Evolutionary conservation across 2,797 vertebrate species (phyloP), one percentile per base, ranked within the genome.

Genomic region (Channallabes apus): DNA sequence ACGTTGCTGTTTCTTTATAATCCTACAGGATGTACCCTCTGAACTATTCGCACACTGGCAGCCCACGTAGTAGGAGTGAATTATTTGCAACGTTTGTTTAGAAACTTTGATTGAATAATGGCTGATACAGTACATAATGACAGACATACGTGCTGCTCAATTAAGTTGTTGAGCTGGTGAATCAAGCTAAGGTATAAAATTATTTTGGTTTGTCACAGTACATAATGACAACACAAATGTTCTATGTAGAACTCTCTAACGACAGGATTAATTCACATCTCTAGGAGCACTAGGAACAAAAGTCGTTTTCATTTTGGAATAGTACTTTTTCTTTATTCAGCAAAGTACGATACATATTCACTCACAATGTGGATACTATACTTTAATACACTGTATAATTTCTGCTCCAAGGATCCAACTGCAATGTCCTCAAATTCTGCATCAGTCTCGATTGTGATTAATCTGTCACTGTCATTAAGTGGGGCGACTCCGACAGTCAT

Each of bases 391-490:
- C 61, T 65, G 61, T 61, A 38, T 56, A 61, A 22, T 82, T 75
- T 82, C 80, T n/a, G 58, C 54, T 35, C 79, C 56, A 72, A 78
- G 65, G 29, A 41, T 69, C 56, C 71, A 83, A 69, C 72, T 46
- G 83, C 88, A 82, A 80, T 35, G 38, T 78, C 76, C 75, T 82
- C 20, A 71, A 87, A 79, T 87, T 87, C 82, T 82, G 79, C 76
- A 59, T 69, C 79, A 54, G 73, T 64, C 75, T 69, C 35, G 20
- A 72, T 32, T 38, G 38, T 78, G 80, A 86, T 89, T 86, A 58
- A 87, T 86, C 83, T 72, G 68, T 81, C 83, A 83, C 65, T 86
- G 85, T 87, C 78, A 80, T 69, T 62, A 72, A 84, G 51, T 67
- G 54, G 58, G 85, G 72, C 58, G 56, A 41, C 59, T 62, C 51